Base-by-base conservation (phyloP, 2,888 invertebrate genomes). In the Thelaira solivaga region DNA sequence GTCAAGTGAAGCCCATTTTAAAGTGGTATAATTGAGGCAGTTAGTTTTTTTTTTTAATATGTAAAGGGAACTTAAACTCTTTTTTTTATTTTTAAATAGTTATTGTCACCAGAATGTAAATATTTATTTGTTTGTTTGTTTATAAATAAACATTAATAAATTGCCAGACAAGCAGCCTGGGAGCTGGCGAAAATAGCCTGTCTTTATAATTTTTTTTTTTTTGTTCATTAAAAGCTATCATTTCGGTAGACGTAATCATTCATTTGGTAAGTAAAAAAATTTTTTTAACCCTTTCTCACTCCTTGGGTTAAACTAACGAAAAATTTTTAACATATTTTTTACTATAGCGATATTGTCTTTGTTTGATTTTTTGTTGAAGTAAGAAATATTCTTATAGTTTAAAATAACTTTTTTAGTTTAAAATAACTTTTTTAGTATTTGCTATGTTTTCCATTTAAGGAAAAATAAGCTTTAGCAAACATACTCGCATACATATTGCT, bases 1-100 rank as follows among this genome's bases (percentile, higher is more conserved):
- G 78, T 74, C 69, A 74, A 64, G 59, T 53, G 39, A 43, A 69
- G 64, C 39, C 65, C 29, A 65, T 61, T 78, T 78, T 69, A 74
- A 78, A 74, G 59, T 74, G 59, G 64, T 69, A 78, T 73, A 78
- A 69, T 69, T 68, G 29, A 69, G 53, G 59, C 64, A 53, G n/a
- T n/a, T n/a, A n/a, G n/a, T n/a, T n/a, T n/a, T n/a, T 20, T 62
- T 67, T 61, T 31, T 45, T 34, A 13, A 36, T 3, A n/a, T 36
- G 13, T 11, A 34, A 6, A 16, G 20, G 45, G 39, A 20, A 13
- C 22, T 29, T 29, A 6, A 18, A 51, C 36, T 5, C 29, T 20
- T 8, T 7, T 53, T 8, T 8, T n/a, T n/a, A 5, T 43, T n/a
- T 53, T 20, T 26, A 36, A 4, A 47, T 18, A 53, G 31, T 13